phyloP scores from a whole-genome alignment of 2,797 vertebrate species.

The Lophius americanus region DNA sequence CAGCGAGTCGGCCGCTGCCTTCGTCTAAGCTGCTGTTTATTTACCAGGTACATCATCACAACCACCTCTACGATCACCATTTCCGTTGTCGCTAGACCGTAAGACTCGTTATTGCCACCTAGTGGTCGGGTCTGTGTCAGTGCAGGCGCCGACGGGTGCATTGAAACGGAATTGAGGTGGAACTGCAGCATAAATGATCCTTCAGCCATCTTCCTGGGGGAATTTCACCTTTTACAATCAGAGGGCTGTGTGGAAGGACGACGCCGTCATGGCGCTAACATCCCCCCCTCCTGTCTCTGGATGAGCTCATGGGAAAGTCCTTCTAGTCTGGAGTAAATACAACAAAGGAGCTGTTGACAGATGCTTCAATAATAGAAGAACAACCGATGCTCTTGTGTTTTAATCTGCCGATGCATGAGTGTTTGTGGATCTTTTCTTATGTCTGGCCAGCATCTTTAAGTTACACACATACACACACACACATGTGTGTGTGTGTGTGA shows the following conservation, averaged over 20 bases:
- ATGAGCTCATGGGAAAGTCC: conserved; percentile 70
- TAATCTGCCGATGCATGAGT: conserved; percentile 35
- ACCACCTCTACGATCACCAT: too few species aligned
- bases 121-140: too few species aligned
- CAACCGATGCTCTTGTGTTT: conserved; percentile 47
- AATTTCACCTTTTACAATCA: conserved; percentile 24
- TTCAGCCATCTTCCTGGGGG: conserved; percentile 11
- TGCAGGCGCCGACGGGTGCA: too few species aligned
- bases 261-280: conserved; percentile 26
- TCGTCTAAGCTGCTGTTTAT: too few species aligned
- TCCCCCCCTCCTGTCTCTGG: conserved; percentile 22
- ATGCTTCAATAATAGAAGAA: conserved; percentile 63
- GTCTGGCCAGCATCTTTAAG: conserved; percentile 24
- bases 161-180: too few species aligned
- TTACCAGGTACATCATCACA: too few species aligned
- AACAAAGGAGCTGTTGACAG: conserved; percentile 68
- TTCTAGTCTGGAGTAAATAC: conserved; percentile 59
- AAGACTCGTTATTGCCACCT: too few species aligned
- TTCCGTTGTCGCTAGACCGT: too few species aligned
- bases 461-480: background rate
- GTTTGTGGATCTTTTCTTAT: conserved; percentile 27
- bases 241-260: conserved; percentile 24
- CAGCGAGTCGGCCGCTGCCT: too few species aligned
- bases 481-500: background rate
- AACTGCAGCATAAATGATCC: too few species aligned